Base-by-base conservation (phyloP, 2,888 invertebrate species). In the Cenopis cana region DNA sequence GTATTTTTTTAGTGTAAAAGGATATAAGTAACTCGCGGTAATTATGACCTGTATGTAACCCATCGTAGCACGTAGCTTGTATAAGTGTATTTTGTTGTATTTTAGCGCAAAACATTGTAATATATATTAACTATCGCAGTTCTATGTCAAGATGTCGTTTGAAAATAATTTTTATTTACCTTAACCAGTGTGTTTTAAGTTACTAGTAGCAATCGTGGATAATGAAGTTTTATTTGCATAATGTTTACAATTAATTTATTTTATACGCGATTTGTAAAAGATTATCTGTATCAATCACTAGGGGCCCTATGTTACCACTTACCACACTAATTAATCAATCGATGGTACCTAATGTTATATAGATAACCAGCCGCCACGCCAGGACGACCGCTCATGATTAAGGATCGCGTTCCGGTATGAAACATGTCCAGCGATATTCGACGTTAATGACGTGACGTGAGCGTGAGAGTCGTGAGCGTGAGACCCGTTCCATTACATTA, bases 41-140 rank as follows among this genome's bases (percentile, higher is more conserved):
- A 80, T 79, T 88, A 89, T 89, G 87, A 84, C 85, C 83, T 78
- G 79, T 84, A 80, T 82, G 77, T 83, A 83, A 76, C 81, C 83
- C 81, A 79, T 80, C 77, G 83, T 90, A 88, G 89, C 77, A 78
- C 80, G 81, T 89, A 90, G 89, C 83, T 85, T 87, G 85, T 87
- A 82, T 89, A 91, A 89, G 90, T 91, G 89, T 91, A 91, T 88
- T 87, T 86, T 85, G 87, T 88, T 90, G 82, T 88, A 88, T 81
- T 81, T 79, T 86, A 86, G 85, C 82, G 83, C 83, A 85, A 86
- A 88, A 81, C 82, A 66, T 80, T 91, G 87, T 90, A 88, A 86
- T 87, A 89, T 90, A 89, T 24, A 3, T 87, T 78, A 81, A 81
- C 74, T 75, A 81, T 81, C 85, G 76, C 85, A 83, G 76, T 80